Base-by-base conservation (phyloP, 1,140 invertebrate genomes). In the Caligus rogercresseyi region DNA sequence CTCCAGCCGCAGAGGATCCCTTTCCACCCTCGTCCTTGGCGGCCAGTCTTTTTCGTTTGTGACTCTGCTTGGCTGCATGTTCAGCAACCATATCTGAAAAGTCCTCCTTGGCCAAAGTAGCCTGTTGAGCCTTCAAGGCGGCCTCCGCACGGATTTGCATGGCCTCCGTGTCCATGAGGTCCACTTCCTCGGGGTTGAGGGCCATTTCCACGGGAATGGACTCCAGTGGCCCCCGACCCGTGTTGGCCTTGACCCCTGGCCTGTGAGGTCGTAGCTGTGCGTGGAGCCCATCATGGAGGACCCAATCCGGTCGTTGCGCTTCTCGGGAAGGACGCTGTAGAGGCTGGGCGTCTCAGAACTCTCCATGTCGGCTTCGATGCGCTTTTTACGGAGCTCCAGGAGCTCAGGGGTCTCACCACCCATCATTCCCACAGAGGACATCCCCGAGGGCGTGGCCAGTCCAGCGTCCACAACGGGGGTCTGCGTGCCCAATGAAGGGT, bases 11-110 rank as follows among this genome's bases (percentile, higher is more conserved):
- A n/a, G n/a, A n/a, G 7, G 31, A 43, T 43, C 7, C 7, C n/a
- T 43, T 43, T 11, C 31, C 92, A 7, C 83, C 83, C 70, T 89
- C 87, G 67, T 77, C 76, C 68, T 85, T 80, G 60, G 83, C 85
- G 74, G 91, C 87, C 69, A 92, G 88, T 52, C 87, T 77, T 71
- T 94, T 94, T 66, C 91, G 79, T 75, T 95, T 91, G 71, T 85
- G 89, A 78, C 89, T 91, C 72, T 95, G 89, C 68, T 91, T 82
- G 20, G 91, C 89, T 19, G 93, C 89, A 74, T 98, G 93, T 75
- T 98, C 93, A 20, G 92, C 92, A 65, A 98, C 80, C 92, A 98
- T 96, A 71, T 98, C 94, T 19, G 89, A 94, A 14, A 98, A 79
- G 78, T 98, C 95, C 76, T 98, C 95, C 66, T 89, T 85, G 65